A percentile compares a stretch with the other conserved stretches of the same genome.
Evolutionary conservation across 2,888 invertebrate genomes (phyloP).

Genomic region (Heliothis peltigera): DNA sequence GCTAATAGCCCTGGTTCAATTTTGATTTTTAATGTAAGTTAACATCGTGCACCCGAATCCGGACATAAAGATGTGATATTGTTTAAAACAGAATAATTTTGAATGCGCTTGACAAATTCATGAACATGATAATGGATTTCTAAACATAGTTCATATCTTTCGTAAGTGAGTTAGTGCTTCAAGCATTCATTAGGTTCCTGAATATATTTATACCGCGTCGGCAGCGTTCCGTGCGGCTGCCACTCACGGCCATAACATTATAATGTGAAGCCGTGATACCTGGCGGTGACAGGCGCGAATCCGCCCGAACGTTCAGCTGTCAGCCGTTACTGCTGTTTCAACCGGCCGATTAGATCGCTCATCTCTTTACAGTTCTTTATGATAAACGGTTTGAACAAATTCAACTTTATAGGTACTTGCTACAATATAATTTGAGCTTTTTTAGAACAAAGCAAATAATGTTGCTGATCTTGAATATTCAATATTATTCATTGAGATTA

Average conservation of each 20-base stretch:
- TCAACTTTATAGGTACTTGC: too few species aligned
- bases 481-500: not conserved
- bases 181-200: too few species aligned
- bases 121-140: too few species aligned
- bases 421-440: conserved; percentile 15
- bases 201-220: not conserved
- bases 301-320: not conserved
- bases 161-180: too few species aligned
- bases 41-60: too few species aligned
- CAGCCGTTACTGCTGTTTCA: conserved; percentile 2
- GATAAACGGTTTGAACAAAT: not conserved
- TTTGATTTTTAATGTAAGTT: too few species aligned
- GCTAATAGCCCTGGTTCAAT: too few species aligned
- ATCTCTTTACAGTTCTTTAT: not conserved
- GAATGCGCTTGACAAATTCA: too few species aligned
- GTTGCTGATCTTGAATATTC: conserved; percentile 6
- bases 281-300: conserved; percentile 35
- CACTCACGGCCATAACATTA: conserved; percentile 3
- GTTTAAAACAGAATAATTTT: too few species aligned
- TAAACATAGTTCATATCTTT: too few species aligned
- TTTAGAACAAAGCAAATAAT: conserved; percentile 30
- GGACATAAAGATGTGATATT: too few species aligned
- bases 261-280: conserved; percentile 10
- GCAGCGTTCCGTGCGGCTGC: not conserved
- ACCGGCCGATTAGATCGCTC: conserved; percentile 1